Conservation (phyloP, 2,113 vertebrate genomes). For the Otocyon megalotis region DNA sequence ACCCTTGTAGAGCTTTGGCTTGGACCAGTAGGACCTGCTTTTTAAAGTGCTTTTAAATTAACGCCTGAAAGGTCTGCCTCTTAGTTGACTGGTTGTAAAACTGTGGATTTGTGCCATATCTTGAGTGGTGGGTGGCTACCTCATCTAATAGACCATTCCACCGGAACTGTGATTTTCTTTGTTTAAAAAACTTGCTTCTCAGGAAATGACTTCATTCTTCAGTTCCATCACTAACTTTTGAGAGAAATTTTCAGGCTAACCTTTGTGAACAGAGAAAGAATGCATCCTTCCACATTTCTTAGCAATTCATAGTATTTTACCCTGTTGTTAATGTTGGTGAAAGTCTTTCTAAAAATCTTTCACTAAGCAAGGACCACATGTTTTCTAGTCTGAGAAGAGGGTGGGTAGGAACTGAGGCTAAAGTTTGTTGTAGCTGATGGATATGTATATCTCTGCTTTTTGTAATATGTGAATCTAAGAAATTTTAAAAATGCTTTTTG, state of each 20-base stretch:
- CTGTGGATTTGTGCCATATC: background rate
- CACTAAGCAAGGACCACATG: background rate
- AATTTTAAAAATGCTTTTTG: background rate
- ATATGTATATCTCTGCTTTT: background rate
- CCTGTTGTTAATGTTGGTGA: background rate
- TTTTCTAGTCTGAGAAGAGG: background rate
- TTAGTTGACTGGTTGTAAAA: background rate
- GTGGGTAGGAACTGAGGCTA: background rate
- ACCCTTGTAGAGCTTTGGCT: background rate
- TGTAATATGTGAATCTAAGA: slow-evolving; percentile 1
- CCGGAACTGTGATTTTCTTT: background rate
- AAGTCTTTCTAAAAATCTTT: slow-evolving; percentile 22
- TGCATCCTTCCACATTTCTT: background rate
- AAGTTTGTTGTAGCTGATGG: background rate
- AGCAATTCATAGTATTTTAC: background rate
- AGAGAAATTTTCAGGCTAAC: slow-evolving; percentile 14
- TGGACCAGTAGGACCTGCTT: background rate
- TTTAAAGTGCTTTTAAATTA: slow-evolving; percentile 38
- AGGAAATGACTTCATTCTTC: slow-evolving; percentile 43
- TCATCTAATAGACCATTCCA: background rate
- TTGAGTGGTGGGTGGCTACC: background rate
- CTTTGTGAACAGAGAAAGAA: slow-evolving; percentile 43
- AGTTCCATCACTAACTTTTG: slow-evolving; percentile 22
- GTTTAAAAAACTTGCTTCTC: background rate
- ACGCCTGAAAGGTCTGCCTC: background rate